Base-by-base conservation (phyloP, 2,113 vertebrate genomes). In the Corapipo altera region DNA sequence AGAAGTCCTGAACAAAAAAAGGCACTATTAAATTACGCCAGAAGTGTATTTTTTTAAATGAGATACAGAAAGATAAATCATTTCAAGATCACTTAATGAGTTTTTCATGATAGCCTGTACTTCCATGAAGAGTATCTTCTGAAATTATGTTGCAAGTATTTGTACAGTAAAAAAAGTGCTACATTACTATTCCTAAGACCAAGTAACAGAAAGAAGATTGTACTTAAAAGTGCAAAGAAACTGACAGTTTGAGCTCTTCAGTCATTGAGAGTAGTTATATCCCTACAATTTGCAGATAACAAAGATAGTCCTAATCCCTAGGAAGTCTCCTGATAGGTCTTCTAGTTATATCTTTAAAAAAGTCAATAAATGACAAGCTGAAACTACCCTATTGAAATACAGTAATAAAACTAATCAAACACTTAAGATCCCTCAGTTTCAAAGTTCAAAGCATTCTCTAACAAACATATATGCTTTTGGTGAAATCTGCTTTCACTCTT, bases 401-500 rank as follows among this genome's bases (percentile, higher is more conserved):
- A 48, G n/a, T 52, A 57, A 84, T 62, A 93, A 93, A 88, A 91
- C 33, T 76, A 80, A 93, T 65, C 39, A 71, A 91, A 81, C 30
- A 62, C 54, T 92, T 86, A 82, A 54, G 77, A 66, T 41, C 51
- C 77, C 32, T 84, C 51, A n/a, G 62, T 61, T 85, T 92, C 59
- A 78, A 83, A 71, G 83, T 71, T 77, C 54, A 82, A 92, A 48
- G 59, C 39, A 74, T 91, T 78, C 55, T 94, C 54, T 74, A 78
- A 83, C 28, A 55, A 75, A 70, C 26, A 62, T 27, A 52, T 44
- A 88, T 89, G 61, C 66, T 86, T 78, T 64, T 58, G 20, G 49
- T 64, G 71, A 92, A 95, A 83, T 92, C 62, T 84, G 62, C 52
- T 90, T 95, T 93, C 33, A 75, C 61, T 93, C 55, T 79, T 37